Base-by-base conservation (phyloP, 2,888 invertebrate genomes). In the Cheilosia soror region DNA sequence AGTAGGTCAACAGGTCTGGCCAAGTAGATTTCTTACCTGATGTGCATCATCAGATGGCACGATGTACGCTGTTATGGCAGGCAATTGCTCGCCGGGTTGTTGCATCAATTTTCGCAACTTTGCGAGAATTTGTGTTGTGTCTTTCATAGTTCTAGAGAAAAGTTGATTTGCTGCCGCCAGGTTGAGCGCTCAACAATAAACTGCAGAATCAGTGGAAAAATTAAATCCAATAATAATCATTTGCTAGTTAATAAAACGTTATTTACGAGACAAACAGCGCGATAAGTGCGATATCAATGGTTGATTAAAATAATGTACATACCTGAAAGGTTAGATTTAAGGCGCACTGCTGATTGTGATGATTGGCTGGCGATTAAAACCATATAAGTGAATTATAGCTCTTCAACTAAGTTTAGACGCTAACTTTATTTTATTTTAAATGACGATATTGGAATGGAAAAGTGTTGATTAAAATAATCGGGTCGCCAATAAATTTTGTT, bases 21-120 rank as follows among this genome's bases (percentile, higher is more conserved):
- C 9, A 27, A 15, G 7, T 2, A 5, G 2, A 20, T 20, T 11
- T 0, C 66, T 37, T 55, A 86, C 88, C 91, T 94, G 94, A 91
- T 97, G 96, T 20, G 95, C 94, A 93, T 97, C 97, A 69, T 93
- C 94, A 0, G 95, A 94, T 15, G 95, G 95, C 44, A 97, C 93
- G 78, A 96, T 95, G 89, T 97, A 96, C 0, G 97, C 97, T 85
- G 94, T 93, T 11, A 96, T 88, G 13, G 94, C 92, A 13, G 72
- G 88, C 13, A 51, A 15, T 6, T 63, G 55, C 0, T 87, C 78
- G 25, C 83, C 82, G 15, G 88, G 87, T 11, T 88, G 87, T 73
- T 89, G 88, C 90, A 92, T 90, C 31, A 92, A 87, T 57, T 89
- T 87, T 2, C 92, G 89, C 13, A 92, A 78, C 25, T 89, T 89